Evolutionary conservation across 2,797 vertebrate species (phyloP), one percentile per base, ranked within the genome.

Genomic region (Gephyroberyx darwinii): DNA sequence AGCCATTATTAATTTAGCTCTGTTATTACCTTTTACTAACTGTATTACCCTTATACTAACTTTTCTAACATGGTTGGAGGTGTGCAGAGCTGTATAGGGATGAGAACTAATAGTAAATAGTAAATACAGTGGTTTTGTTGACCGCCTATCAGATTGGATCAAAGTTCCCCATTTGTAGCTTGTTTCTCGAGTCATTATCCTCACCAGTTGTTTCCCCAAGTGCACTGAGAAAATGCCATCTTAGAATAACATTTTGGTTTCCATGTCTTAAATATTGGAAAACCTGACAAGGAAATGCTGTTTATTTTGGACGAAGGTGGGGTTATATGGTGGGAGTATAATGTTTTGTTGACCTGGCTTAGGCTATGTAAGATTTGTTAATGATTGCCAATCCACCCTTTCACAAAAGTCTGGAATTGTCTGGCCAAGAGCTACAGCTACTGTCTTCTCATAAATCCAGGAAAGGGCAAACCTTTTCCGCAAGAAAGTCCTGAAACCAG

Each of bases 311-410:
- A 82, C 6, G 19, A 2, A 60, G 54, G 60, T 45, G 7, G 54
- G 26, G 37, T 35, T 61, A 53, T 26, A 26, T 26, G 26, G 26
- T 26, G 26, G 26, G 62, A 80, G 74, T 59, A 45, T 63, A 45
- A 70, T 84, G 75, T 74, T 87, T 82, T 84, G 71, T 84, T 86
- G 81, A 86, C 81, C 83, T 55, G 67, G 8, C 41, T 66, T 50
- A 35, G 37, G 62, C 69, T 83, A 57, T 81, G 84, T 78, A 65
- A 78, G 63, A 55, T 60, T 12, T 53, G 59, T 75, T 50, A 26
- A 33, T 55, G 30, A 56, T 58, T 35, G 20, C 37, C 10, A 22
- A 26, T 20, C 55, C 41, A 39, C 74, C 76, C 70, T 70, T 82
- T 65, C 47, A 60, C 56, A 55, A 37, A 67, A 71, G 66, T 80